These are phyloP conservation scores for Cenopis cana DNA, from an alignment of 2,888 invertebrate species.

Conservation along the genomic window DNA sequence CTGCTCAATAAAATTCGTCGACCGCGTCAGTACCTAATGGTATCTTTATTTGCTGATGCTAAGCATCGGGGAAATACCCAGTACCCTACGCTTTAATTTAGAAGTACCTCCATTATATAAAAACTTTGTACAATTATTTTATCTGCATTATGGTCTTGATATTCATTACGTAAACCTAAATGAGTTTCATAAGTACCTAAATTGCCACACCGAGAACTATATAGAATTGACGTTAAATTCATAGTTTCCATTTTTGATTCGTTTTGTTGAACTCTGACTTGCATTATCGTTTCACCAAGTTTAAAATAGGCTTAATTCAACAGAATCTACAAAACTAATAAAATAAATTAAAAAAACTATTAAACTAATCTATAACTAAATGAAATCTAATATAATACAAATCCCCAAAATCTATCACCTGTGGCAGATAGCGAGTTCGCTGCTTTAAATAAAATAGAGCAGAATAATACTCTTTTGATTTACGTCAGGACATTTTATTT, in stretches of 20 bases:
- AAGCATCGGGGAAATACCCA: slow-evolving; percentile 34
- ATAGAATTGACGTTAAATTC: background rate
- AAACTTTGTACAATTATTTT: background rate
- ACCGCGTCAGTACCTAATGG: slow-evolving; percentile 61
- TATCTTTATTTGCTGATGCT: slow-evolving; percentile 65
- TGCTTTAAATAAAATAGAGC: slow-evolving; percentile 22
- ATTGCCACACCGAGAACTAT: background rate
- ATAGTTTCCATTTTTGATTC: background rate
- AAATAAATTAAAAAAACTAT: background rate
- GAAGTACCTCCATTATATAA: background rate
- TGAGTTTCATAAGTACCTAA: too few species aligned
- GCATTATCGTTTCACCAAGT: background rate
- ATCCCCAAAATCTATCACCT: too few species aligned
- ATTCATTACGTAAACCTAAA: too few species aligned
- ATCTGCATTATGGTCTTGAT: too few species aligned
- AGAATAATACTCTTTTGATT: slow-evolving; percentile 34
- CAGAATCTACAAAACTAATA: too few species aligned
- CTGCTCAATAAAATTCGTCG: slow-evolving; percentile 70
- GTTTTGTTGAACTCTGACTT: background rate
- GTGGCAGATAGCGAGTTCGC: too few species aligned
- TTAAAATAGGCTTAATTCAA: too few species aligned
- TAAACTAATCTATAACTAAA: too few species aligned
- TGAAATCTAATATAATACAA: too few species aligned
- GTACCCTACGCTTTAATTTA: slow-evolving; percentile 25
- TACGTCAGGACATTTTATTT: slow-evolving; percentile 26